Conservation (phyloP, 92 coral and sea anemone genomes). For the Phymanthus crucifer region DNA sequence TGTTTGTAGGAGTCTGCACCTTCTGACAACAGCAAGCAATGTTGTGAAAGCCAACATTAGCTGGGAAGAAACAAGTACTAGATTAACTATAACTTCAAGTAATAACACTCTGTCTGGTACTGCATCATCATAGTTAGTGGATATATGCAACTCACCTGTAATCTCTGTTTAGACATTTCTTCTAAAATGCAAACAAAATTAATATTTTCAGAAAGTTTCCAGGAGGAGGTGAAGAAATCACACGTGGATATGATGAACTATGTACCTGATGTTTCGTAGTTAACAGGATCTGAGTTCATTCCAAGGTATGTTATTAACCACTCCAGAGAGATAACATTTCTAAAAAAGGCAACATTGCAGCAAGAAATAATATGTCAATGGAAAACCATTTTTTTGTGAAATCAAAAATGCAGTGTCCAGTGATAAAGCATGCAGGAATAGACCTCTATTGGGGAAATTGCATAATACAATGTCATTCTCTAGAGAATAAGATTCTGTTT, state of each 20-base stretch:
- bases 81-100: neutral
- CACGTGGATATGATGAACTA: too few species aligned
- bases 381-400: too few species aligned
- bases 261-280: constrained; percentile 10
- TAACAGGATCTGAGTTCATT: constrained; percentile 58
- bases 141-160: constrained; percentile 12
- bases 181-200: constrained; percentile 7
- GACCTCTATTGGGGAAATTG: too few species aligned
- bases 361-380: neutral
- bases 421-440: too few species aligned
- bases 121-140: too few species aligned
- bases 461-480: too few species aligned
- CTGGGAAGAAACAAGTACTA: constrained; percentile 24
- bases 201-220: too few species aligned
- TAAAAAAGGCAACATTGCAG: too few species aligned
- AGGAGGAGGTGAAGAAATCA: too few species aligned
- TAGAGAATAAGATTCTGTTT: too few species aligned
- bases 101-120: neutral
- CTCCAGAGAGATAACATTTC: constrained; percentile 32
- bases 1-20: constrained; percentile 21
- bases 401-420: too few species aligned
- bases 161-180: constrained; percentile 24
- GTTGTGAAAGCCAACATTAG: constrained; percentile 63
- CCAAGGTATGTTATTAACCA: constrained; percentile 68
- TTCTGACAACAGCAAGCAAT: constrained; percentile 56